Evolutionary conservation across 2,797 vertebrate genomes (phyloP), one percentile per base, ranked within the genome.

Genomic region (Bryconaethiops microstoma): DNA sequence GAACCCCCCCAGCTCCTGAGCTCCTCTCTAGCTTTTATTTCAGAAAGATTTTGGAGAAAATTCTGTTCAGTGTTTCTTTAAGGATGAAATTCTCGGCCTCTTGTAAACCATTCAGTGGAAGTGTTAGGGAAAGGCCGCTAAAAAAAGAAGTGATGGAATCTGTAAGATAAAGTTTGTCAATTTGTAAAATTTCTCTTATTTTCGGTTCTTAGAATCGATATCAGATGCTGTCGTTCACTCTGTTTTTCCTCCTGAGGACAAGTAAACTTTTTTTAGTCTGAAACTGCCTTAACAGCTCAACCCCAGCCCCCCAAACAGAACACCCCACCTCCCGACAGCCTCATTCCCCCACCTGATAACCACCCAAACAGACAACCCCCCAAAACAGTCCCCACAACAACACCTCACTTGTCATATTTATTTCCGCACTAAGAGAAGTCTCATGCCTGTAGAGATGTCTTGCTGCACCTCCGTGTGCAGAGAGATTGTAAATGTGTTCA

Each of bases 1-100:
- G 52, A 99, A 97, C 91, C 97, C 97, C 45, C 94, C 94, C 92
- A 96, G 93, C 89, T 97, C 97, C 90, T 99, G 96, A 99, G 95
- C 92, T 25, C 8, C 1, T 60, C 74, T 70, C 84, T 71, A 19
- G 19, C 5, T n/a, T 82, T 80, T 82, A 39, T 25, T 94, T 90
- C 93, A 91, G 93, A 92, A 88, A 93, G 96, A 93, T 89, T 90
- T 93, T 91, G 5, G 75, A 77, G 84, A 87, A 89, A 89, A 87
- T 92, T 93, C 88, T 91, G 88, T 87, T 92, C 91, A 91, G 84
- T 92, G 92, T 94, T 95, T 92, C 89, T 95, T 96, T 95, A 90
- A 89, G 91, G 94, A 89, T 90, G 88, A 87, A 92, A 48, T 8
- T 8, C 45, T 48, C 12, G 45, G 45, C 90, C 94, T 94, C 73